Percentiles rank a stretch among this genome's conserved stretches.
phyloP scores from a whole-genome alignment of 2,113 vertebrate species.

The Vicugna pacos region DNA sequence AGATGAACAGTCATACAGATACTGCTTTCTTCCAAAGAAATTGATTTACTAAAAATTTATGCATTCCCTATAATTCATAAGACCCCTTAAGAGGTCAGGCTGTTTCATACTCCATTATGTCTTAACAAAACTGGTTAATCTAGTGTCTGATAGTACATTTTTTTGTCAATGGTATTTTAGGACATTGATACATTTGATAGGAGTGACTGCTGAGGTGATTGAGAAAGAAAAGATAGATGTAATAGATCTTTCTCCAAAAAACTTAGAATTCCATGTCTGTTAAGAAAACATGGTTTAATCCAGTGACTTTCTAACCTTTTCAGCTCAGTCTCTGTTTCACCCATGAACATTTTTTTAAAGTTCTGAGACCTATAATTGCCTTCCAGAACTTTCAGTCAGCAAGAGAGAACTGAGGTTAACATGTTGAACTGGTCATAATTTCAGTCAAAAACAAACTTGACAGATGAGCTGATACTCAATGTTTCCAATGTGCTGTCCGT shows the following conservation, averaged over 20 bases:
- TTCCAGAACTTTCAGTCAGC: background rate
- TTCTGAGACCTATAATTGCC: background rate
- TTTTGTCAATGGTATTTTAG: background rate
- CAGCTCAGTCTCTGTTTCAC: background rate
- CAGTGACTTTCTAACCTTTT: background rate
- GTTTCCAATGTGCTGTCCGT: background rate
- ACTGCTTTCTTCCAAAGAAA: background rate
- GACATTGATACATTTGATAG: background rate
- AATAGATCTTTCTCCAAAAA: background rate
- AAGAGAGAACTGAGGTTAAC: constrained; percentile 8
- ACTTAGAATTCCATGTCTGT: background rate
- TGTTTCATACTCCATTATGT: background rate
- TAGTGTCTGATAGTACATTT: background rate
- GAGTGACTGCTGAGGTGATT: background rate
- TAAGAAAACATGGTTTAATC: background rate
- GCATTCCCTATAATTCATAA: background rate
- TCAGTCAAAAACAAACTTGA: background rate
- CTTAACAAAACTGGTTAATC: background rate
- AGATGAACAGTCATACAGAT: background rate
- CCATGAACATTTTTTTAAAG: background rate
- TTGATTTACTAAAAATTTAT: background rate
- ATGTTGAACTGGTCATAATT: background rate
- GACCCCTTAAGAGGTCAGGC: background rate
- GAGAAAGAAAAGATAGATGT: background rate
- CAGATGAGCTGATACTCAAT: background rate